Percentiles rank a stretch among this genome's conserved stretches.
These are phyloP conservation scores for Poeciliopsis paucimaculata DNA, from an alignment of 2,797 vertebrate species.

Conservation along the genomic window DNA sequence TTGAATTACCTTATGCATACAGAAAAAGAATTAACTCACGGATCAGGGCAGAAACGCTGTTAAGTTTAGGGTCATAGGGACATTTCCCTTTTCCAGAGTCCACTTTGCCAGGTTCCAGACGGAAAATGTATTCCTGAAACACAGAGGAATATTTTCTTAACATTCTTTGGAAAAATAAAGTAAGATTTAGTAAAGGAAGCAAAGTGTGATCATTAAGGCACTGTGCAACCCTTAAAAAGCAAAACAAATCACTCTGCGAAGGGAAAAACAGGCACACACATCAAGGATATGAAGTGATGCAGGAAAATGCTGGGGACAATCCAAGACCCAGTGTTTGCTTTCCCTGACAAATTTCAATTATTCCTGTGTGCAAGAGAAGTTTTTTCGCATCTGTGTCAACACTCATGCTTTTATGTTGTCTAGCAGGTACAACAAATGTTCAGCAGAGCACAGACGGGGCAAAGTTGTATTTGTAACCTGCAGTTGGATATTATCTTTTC, in stretches of 20 bases:
- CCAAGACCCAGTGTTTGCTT: constrained; percentile 70
- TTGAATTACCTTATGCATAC: not conserved
- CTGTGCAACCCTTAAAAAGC: constrained; percentile 37
- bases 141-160: constrained; percentile 24
- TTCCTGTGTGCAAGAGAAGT: constrained; percentile 58
- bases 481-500: constrained; percentile 13
- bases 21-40: constrained; percentile 83
- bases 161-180: constrained; percentile 19
- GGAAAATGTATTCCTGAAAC: constrained; percentile 96
- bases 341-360: constrained; percentile 61
- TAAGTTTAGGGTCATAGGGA: constrained; percentile 97
- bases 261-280: constrained; percentile 56
- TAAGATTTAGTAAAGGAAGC: constrained; percentile 12
- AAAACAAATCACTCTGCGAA: constrained; percentile 43
- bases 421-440: constrained; percentile 51
- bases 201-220: constrained; percentile 26
- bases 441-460: constrained; percentile 25
- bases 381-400: constrained; percentile 73
- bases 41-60: constrained; percentile 96
- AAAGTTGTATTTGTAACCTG: constrained; percentile 20
- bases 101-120: constrained; percentile 93
- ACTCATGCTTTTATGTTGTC: constrained; percentile 41
- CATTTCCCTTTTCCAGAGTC: constrained; percentile 99
- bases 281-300: constrained; percentile 52
- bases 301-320: constrained; percentile 58